Percentiles rank a stretch among this genome's conserved stretches.
These are phyloP conservation scores for Alethe castanea DNA, from an alignment of 2,113 vertebrate species.

Conservation along the genomic window DNA sequence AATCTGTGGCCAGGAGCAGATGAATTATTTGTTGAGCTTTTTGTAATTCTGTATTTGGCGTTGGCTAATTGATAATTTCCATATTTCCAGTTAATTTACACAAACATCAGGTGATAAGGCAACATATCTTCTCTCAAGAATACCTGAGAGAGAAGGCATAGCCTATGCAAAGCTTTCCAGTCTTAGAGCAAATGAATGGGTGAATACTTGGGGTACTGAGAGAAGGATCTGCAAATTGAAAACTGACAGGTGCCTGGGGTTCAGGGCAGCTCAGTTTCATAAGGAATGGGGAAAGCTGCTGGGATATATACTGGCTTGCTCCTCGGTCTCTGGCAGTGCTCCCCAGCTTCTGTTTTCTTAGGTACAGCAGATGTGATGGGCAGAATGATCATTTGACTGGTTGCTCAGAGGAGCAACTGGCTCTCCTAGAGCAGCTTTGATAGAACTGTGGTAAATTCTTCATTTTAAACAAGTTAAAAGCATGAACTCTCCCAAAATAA, in stretches of 20 bases:
- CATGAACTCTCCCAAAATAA: neutral
- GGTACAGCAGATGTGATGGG: neutral
- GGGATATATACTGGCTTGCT: neutral
- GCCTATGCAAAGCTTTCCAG: neutral
- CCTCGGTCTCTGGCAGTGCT: neutral
- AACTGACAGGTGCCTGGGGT: neutral
- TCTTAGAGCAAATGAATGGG: neutral
- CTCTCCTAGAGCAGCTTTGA: neutral
- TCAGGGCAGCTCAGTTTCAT: neutral
- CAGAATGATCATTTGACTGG: neutral
- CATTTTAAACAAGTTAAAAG: neutral
- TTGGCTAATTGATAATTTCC: conserved; percentile 11
- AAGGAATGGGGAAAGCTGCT: neutral
- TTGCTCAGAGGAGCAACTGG: neutral
- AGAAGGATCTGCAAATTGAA: neutral
- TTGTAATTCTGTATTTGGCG: conserved; percentile 21
- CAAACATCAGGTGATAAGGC: neutral
- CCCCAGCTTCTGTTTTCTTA: neutral
- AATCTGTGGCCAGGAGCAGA: conserved; percentile 13
- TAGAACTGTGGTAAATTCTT: neutral
- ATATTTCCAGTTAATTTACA: neutral
- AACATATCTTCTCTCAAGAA: neutral
- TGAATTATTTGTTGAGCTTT: conserved; percentile 39
- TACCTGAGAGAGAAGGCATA: neutral
- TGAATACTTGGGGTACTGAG: accelerated